A percentile compares a stretch with the other conserved stretches of the same genome.
Evolutionary conservation across 2,113 vertebrate genomes (phyloP).

Genomic region (Conger conger): DNA sequence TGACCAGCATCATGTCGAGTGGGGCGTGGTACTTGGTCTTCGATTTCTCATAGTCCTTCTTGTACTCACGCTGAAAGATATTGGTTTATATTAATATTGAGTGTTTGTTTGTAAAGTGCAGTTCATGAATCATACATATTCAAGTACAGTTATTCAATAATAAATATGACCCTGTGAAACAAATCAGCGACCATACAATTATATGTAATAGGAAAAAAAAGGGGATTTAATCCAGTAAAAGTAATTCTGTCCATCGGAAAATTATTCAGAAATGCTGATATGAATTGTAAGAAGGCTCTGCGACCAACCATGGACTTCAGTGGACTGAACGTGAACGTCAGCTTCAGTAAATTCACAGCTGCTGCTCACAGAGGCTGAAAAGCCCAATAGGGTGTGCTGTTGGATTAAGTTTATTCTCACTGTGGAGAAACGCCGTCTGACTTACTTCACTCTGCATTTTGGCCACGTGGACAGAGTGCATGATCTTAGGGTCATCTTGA

Average conservation of each 20-base stretch:
- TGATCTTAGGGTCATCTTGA: constrained; percentile 85
- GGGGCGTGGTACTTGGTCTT: constrained; percentile 84
- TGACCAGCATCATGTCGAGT: constrained; percentile 85
- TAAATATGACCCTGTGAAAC: background rate
- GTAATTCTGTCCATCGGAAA: no score
- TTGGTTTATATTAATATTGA: background rate
- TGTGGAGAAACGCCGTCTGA: constrained; percentile 1
- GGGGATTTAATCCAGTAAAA: no score
- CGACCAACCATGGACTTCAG: background rate
- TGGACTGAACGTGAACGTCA: background rate
- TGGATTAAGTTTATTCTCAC: background rate
- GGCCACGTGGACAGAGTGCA: constrained; percentile 84
- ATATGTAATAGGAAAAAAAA: no score
- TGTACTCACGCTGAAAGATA: constrained; percentile 77
- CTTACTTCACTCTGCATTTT: constrained; percentile 88
- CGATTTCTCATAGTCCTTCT: constrained; percentile 83
- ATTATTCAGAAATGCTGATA: no score
- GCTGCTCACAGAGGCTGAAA: no score
- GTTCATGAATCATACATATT: background rate
- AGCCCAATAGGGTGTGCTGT: background rate
- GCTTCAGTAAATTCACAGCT: background rate
- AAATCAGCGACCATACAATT: no score
- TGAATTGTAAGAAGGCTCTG: background rate
- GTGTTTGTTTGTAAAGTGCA: background rate
- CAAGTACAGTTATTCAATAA: background rate